Percentiles rank a stretch among this genome's conserved stretches.
Conservation (phyloP, 1,140 invertebrate genomes). For the Rhopalosiphum padi region DNA sequence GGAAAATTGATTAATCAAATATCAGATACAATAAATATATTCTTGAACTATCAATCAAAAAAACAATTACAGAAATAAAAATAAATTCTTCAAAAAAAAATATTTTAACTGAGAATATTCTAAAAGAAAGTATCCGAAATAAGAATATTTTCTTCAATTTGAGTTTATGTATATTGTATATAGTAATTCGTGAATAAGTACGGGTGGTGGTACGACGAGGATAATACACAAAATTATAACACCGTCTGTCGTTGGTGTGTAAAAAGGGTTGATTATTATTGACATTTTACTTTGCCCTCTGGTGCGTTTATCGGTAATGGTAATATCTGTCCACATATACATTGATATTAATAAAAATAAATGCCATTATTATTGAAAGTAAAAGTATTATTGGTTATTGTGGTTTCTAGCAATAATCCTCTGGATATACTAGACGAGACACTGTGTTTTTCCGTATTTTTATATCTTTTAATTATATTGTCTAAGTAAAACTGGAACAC, state of each 20-base stretch:
- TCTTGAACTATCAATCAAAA: not conserved
- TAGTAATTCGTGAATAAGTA: too few species aligned
- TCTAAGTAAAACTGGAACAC: too few species aligned
- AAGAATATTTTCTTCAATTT: not conserved
- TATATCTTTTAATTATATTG: too few species aligned
- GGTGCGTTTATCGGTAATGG: not conserved
- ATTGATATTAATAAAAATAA: not conserved
- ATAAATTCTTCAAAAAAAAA: not conserved
- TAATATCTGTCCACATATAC: not conserved
- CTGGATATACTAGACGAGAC: too few species aligned
- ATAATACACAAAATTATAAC: not conserved
- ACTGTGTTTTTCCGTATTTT: too few species aligned
- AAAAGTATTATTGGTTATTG: not conserved
- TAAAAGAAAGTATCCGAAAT: not conserved
- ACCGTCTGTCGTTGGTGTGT: not conserved
- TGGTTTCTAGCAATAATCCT: too few species aligned
- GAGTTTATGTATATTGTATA: too few species aligned
- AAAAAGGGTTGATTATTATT: not conserved
- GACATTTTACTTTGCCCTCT: not conserved
- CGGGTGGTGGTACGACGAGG: too few species aligned
- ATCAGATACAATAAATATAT: too few species aligned
- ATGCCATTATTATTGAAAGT: not conserved
- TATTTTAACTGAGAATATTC: not conserved
- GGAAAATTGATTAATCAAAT: too few species aligned
- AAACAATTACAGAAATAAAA: too few species aligned